Evolutionary conservation across 2,797 vertebrate genomes (phyloP), one percentile per base, ranked within the genome.

Genomic region (Tapera naevia): DNA sequence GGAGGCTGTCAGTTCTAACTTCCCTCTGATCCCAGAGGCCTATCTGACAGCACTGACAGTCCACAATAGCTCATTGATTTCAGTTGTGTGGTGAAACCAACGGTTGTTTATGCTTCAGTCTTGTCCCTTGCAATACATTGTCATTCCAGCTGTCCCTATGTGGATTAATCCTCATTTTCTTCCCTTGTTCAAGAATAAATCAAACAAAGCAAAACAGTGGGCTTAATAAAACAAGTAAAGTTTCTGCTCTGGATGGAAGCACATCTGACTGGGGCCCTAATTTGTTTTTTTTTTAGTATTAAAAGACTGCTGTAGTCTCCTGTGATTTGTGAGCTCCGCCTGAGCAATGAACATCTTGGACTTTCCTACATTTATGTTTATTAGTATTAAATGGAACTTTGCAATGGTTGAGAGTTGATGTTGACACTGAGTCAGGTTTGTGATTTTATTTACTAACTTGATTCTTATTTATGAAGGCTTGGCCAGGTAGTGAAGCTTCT

Each of bases 371-470:
- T 81, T 88, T 89, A 43, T 21, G 76, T 94, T 90, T 94, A 14
- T 88, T 95, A 70, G 67, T 94, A 86, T 90, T 91, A 91, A 81
- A 84, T 53, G 67, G 62, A 91, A 57, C 21, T 91, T 90, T 46
- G 22, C 33, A 79, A 80, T 70, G 30, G 7, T 50, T 92, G 53
- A 50, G 41, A 53, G 25, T 67, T 93, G 94, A 84, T 76, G 41
- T 64, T 94, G 88, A 80, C 69, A 43, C 46, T 15, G 74, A 82
- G 17, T 64, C 7, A 3, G 21, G 61, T 86, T 87, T 86, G 54
- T 87, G 61, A 86, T 93, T 93, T 86, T 93, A 94, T 93, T 96
- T 97, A 82, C 82, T 88, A 92, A 28, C 60, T 80, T 88, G 61
- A 85, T 91, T 91, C 79, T 70, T 93, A 83, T 92, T 89, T 96